These are phyloP conservation scores for Volucella inanis DNA, from an alignment of 2,888 invertebrate genomes.

Conservation along the genomic window DNA sequence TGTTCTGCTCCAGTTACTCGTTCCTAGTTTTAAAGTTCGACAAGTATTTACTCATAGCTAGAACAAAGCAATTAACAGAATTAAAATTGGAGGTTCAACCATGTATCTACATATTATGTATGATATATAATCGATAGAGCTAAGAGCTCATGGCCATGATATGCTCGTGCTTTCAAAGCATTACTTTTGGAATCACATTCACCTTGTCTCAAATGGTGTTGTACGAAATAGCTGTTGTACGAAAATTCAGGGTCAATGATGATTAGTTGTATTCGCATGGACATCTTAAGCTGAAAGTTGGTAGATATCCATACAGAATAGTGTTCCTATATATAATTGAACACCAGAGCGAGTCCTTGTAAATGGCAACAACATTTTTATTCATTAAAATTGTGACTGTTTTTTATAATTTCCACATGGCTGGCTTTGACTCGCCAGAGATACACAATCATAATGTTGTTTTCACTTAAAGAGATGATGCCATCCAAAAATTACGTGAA, in stretches of 20 bases:
- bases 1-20: slow-evolving; percentile 15
- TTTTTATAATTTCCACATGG: slow-evolving; percentile 62
- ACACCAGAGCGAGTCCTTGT: slow-evolving; percentile 39
- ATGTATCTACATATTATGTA: slow-evolving; percentile 27
- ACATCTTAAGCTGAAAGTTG: no score
- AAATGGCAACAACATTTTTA: slow-evolving; percentile 67
- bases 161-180: slow-evolving; percentile 51
- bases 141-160: slow-evolving; percentile 55
- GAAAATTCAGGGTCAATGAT: slow-evolving; percentile 21
- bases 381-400: slow-evolving; percentile 61
- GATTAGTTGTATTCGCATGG: no score
- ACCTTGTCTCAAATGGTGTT: slow-evolving; percentile 51
- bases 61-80: slow-evolving; percentile 70
- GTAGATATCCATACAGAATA: no score
- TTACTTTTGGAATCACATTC: slow-evolving; percentile 32
- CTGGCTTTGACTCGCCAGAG: slow-evolving; percentile 22
- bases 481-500: slow-evolving; percentile 61
- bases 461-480: slow-evolving; percentile 37
- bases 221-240: slow-evolving; percentile 26
- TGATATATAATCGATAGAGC: slow-evolving; percentile 21
- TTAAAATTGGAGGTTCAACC: slow-evolving; percentile 48
- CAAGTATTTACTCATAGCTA: slow-evolving; percentile 60
- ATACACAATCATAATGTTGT: slow-evolving; percentile 38
- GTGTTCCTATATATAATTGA: no score
- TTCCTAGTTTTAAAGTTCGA: slow-evolving; percentile 29